Percentiles rank a stretch among this genome's conserved stretches.
phyloP scores from a whole-genome alignment of 1,140 invertebrate species.

The Laupala kohalensis region DNA sequence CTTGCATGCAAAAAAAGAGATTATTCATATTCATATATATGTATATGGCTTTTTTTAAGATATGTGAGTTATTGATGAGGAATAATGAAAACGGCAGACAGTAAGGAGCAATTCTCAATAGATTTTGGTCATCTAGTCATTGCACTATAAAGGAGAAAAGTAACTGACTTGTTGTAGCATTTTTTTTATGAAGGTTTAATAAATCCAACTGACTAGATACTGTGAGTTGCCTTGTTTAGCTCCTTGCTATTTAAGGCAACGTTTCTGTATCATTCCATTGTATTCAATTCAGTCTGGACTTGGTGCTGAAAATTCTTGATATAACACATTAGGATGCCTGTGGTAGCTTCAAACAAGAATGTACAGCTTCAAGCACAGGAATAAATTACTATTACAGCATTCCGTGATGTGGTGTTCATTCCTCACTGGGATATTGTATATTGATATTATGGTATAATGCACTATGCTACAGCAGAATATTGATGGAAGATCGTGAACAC shows the following conservation, averaged over 20 bases:
- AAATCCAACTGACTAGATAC: not conserved
- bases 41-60: not conserved
- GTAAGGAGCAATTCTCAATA: not conserved
- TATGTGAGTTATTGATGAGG: not conserved
- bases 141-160: not conserved
- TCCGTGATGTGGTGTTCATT: not conserved
- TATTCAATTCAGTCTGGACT: not conserved
- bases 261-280: not conserved
- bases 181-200: not conserved
- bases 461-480: not conserved
- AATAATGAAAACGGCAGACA: not conserved
- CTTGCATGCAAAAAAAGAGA: not conserved
- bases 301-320: not conserved
- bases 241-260: not conserved
- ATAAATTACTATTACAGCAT: not conserved
- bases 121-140: not conserved
- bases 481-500: not conserved
- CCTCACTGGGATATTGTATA: not conserved
- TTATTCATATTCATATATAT: not conserved
- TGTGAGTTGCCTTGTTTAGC: not conserved
- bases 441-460: not conserved
- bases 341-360: not conserved
- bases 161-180: not conserved
- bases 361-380: not conserved
- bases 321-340: not conserved